Conservation (phyloP, 2,113 vertebrate genomes). For the Mormyrus iriodes region DNA sequence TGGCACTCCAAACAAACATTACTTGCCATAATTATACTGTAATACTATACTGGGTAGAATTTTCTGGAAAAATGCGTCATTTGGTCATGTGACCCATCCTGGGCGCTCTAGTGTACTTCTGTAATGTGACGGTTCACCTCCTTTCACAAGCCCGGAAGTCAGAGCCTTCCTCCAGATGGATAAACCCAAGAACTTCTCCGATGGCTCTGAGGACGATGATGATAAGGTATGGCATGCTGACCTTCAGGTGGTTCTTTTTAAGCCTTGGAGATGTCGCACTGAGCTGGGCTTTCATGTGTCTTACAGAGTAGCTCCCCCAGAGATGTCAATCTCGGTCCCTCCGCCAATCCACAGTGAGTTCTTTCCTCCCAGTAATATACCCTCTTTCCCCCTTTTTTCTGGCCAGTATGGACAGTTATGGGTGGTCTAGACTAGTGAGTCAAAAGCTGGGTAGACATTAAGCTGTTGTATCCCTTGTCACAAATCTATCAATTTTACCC, state of each 20-base stretch:
- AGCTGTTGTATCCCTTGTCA: background rate
- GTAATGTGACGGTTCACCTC: conserved; percentile 1
- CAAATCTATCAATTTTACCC: background rate
- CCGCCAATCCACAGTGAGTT: conserved; percentile 96
- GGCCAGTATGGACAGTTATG: background rate
- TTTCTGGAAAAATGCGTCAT: background rate
- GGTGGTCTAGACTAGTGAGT: background rate
- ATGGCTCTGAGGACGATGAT: conserved; percentile 86
- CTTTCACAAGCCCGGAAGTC: conserved; percentile 74
- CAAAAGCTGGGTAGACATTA: background rate
- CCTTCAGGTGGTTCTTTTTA: background rate
- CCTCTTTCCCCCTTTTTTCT: background rate
- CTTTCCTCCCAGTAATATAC: background rate
- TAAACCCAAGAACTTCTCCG: conserved; percentile 78
- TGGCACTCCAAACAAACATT: background rate
- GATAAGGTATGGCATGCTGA: conserved; percentile 59
- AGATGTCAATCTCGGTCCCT: conserved; percentile 94
- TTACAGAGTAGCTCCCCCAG: conserved; percentile 79
- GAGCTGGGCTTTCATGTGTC: background rate
- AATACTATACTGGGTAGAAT: background rate
- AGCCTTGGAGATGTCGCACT: background rate
- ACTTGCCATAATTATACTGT: background rate
- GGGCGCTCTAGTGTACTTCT: background rate
- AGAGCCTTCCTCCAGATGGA: conserved; percentile 90
- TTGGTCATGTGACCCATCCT: background rate